Conservation (phyloP, 2,888 invertebrate genomes). For the Dicyrtomina minuta region DNA sequence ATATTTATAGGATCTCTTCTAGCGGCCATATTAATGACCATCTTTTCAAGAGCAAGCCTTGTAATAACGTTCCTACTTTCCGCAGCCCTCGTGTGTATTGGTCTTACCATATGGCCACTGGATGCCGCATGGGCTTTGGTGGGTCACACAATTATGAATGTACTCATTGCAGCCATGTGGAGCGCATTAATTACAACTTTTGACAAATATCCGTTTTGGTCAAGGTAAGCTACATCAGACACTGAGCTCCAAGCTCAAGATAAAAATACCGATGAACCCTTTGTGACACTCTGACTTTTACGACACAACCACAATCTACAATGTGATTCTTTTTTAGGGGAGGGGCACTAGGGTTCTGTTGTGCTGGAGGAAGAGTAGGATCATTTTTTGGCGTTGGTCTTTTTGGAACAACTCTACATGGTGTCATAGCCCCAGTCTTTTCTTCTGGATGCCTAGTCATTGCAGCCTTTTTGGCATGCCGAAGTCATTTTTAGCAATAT, state of each 20-base stretch:
- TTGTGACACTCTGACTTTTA: neutral
- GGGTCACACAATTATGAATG: conserved; percentile 47
- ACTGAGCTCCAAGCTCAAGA: no score
- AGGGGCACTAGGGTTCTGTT: conserved; percentile 47
- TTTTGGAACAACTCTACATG: conserved; percentile 49
- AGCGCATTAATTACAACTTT: conserved; percentile 44
- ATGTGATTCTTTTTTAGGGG: conserved; percentile 35
- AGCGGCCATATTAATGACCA: conserved; percentile 35
- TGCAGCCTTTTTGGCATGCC: conserved; percentile 41
- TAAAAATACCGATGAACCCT: neutral
- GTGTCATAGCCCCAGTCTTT: conserved; percentile 49
- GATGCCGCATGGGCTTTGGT: conserved; percentile 45
- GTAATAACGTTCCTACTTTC: conserved; percentile 41
- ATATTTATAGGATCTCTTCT: conserved; percentile 48
- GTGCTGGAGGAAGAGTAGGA: conserved; percentile 47
- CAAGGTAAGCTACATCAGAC: conserved; percentile 39
- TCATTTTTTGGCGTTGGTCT: conserved; percentile 52
- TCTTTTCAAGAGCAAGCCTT: conserved; percentile 38
- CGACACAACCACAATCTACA: neutral
- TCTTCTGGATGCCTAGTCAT: conserved; percentile 50
- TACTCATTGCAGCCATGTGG: conserved; percentile 46
- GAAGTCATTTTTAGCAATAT: conserved; percentile 43
- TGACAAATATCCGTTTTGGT: conserved; percentile 50
- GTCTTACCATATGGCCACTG: conserved; percentile 45
- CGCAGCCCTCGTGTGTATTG: conserved; percentile 45